Percentiles rank a stretch among this genome's conserved stretches.
Conservation (phyloP, 2,797 vertebrate species). For the Sparidentex hasta region DNA sequence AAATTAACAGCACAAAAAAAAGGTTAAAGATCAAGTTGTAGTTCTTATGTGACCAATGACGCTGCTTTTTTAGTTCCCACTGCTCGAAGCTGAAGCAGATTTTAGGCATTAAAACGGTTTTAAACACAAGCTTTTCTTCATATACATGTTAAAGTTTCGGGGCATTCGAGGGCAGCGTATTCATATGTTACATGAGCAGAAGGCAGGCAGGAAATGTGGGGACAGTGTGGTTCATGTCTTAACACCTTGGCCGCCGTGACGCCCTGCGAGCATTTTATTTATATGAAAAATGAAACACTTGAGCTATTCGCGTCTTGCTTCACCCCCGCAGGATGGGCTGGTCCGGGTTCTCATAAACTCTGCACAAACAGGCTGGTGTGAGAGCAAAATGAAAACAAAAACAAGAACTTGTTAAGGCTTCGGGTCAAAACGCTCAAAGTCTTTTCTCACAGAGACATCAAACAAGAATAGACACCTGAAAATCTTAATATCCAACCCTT, state of each 20-base stretch:
- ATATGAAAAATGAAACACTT: background rate
- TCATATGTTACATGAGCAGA: background rate
- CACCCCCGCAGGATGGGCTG: background rate
- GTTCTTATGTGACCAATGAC: background rate
- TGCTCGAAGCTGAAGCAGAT: background rate
- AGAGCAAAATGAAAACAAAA: background rate
- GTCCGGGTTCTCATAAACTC: background rate
- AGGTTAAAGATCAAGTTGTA: too few species aligned
- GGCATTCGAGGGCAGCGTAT: background rate
- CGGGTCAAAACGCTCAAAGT: background rate
- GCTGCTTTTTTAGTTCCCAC: too few species aligned
- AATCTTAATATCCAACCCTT: background rate
- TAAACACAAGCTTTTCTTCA: background rate
- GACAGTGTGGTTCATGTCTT: background rate
- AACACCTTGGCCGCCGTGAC: background rate
- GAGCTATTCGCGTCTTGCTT: background rate
- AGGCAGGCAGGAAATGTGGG: conserved; percentile 32
- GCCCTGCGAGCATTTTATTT: background rate
- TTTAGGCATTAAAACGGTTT: background rate
- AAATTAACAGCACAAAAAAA: too few species aligned
- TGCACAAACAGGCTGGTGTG: background rate
- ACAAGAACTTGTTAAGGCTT: background rate
- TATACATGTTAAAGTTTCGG: background rate
- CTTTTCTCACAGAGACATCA: background rate
- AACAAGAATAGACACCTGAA: background rate